Conservation (phyloP, 2,888 invertebrate genomes). For the Acleris literana region DNA sequence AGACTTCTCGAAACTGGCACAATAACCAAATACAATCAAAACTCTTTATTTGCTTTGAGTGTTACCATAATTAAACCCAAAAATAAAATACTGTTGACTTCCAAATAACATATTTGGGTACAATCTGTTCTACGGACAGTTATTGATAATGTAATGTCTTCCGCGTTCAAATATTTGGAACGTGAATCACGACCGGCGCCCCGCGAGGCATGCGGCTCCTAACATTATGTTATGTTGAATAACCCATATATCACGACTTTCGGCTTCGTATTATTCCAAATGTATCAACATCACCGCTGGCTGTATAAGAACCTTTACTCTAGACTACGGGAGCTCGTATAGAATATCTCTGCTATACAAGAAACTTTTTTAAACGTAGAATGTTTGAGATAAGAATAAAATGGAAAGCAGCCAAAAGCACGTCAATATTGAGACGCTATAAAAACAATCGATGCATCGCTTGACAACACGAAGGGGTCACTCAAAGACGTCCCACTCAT, state of each 20-base stretch:
- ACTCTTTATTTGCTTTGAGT: neutral
- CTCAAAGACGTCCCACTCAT: too few relatives aligned
- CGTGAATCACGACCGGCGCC: slow-evolving; percentile 28
- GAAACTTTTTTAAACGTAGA: too few relatives aligned
- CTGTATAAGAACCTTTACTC: neutral
- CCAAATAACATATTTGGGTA: slow-evolving; percentile 15
- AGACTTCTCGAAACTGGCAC: slow-evolving; percentile 22
- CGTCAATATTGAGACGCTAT: too few relatives aligned
- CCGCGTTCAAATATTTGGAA: slow-evolving; percentile 26
- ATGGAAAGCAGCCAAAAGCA: too few relatives aligned
- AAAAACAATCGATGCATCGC: too few relatives aligned
- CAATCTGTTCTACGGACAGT: slow-evolving; percentile 17
- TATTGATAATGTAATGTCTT: slow-evolving; percentile 26
- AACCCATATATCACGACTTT: slow-evolving; percentile 14
- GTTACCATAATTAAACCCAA: neutral
- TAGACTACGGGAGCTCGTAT: neutral
- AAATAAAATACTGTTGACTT: neutral
- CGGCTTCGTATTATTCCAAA: slow-evolving; percentile 1
- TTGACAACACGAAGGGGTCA: too few relatives aligned
- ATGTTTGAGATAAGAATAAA: too few relatives aligned
- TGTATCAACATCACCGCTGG: neutral
- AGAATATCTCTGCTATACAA: too few relatives aligned
- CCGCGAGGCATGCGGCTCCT: slow-evolving; percentile 18
- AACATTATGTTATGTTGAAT: slow-evolving; percentile 9
- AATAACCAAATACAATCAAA: slow-evolving; percentile 7